Conservation (phyloP, 1,140 invertebrate genomes). For the Potamilus streckersoni region DNA sequence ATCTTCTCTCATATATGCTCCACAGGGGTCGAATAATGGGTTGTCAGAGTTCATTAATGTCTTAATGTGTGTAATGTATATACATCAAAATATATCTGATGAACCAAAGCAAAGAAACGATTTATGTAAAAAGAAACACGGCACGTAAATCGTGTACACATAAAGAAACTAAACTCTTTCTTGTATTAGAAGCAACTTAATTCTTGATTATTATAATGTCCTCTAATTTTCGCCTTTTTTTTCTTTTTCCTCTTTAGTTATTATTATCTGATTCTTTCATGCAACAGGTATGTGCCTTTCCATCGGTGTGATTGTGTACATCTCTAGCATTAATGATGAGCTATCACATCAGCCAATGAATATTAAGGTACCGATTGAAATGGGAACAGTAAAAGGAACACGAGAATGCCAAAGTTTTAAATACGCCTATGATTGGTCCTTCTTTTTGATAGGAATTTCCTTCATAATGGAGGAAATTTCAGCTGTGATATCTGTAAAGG, state of each 20-base stretch:
- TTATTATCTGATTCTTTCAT: too few species aligned
- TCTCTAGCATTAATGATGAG: conserved; percentile 30
- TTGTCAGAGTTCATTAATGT: too few species aligned
- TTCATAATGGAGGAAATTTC: conserved; percentile 26
- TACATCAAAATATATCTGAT: too few species aligned
- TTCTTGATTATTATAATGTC: not conserved
- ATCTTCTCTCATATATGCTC: too few species aligned
- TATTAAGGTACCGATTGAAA: too few species aligned
- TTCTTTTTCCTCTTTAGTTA: not conserved
- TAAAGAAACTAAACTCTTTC: not conserved
- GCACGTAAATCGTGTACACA: not conserved
- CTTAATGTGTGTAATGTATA: too few species aligned
- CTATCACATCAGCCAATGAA: not conserved
- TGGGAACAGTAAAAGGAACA: not conserved
- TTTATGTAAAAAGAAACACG: too few species aligned
- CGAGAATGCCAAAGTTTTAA: conserved; percentile 8
- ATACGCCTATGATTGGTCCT: conserved; percentile 25
- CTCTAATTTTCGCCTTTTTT: not conserved
- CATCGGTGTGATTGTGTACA: conserved; percentile 22
- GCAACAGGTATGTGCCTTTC: conserved; percentile 27
- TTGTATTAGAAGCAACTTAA: not conserved
- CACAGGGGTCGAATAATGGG: too few species aligned
- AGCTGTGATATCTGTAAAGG: conserved; percentile 26
- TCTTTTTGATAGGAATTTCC: conserved; percentile 23
- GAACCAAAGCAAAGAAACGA: too few species aligned